Conservation (phyloP, 30 jellyfish, hydroid and myxozoan genomes). For the Hydra vulgaris region DNA sequence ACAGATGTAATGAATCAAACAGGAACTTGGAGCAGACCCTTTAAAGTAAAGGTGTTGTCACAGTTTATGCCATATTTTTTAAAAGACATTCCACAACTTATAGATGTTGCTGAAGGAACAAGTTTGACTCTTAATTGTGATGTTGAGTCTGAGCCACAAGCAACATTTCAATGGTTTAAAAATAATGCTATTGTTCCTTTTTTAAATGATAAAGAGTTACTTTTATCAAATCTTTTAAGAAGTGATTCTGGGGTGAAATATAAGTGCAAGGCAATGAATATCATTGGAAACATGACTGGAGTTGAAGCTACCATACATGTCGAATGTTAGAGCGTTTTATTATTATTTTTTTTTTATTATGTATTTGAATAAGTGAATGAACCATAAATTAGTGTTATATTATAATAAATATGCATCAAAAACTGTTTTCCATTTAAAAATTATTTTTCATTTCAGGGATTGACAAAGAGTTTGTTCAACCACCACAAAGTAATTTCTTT, state of each 20-base stretch:
- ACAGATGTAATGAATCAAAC: conserved; percentile 13
- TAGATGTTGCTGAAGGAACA: conserved; percentile 17
- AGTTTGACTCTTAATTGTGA: conserved; percentile 7
- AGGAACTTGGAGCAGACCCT: conserved; percentile 23
- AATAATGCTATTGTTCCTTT: not conserved
- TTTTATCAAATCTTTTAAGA: conserved; percentile 1
- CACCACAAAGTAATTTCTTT: conserved; percentile 5
- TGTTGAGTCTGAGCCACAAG: conserved; percentile 21
- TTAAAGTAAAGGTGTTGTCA: conserved; percentile 5
- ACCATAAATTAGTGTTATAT: too few species aligned
- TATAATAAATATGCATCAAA: not conserved
- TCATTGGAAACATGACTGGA: conserved; percentile 3
- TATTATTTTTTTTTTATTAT: not conserved
- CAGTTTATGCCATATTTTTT: conserved; percentile 10
- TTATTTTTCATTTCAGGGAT: conserved; percentile 37
- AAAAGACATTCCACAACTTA: not conserved
- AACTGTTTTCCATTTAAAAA: too few species aligned
- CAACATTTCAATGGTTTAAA: conserved; percentile 19
- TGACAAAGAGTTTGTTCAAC: conserved; percentile 5
- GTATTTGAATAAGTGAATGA: too few species aligned
- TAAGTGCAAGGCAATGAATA: conserved; percentile 16
- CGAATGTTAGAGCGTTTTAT: conserved; percentile 15
- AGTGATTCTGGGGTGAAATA: conserved; percentile 12
- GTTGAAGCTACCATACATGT: conserved; percentile 6
- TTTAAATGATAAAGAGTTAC: not conserved